Conservation (phyloP, 2,797 vertebrate species). For the Acipenser ruthenus region DNA sequence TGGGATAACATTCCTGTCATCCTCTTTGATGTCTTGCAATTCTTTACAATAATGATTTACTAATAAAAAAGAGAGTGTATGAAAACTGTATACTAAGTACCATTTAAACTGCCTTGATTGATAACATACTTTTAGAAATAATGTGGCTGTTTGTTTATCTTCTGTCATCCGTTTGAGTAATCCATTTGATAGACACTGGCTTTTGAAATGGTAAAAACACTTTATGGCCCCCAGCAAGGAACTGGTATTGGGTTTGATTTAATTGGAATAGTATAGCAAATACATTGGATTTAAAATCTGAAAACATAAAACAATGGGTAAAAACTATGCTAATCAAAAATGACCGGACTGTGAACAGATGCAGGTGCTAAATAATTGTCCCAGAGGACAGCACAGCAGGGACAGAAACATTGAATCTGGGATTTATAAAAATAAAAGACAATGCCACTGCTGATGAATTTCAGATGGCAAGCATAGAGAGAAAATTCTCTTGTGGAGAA, state of each 20-base stretch:
- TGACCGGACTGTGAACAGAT: slow-evolving; percentile 19
- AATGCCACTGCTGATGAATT: no score
- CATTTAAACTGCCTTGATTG: no score
- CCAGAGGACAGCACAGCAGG: slow-evolving; percentile 4
- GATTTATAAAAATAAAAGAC: no score
- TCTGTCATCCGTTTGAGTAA: not conserved
- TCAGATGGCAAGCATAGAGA: no score
- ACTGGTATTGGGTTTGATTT: slow-evolving; percentile 20
- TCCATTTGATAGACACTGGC: slow-evolving; percentile 15
- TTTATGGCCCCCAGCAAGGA: slow-evolving; percentile 16
- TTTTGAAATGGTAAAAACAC: slow-evolving; percentile 13
- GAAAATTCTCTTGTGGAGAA: no score
- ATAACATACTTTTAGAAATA: no score
- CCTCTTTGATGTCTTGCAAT: slow-evolving; percentile 1
- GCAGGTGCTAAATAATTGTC: slow-evolving; percentile 20
- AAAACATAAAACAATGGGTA: slow-evolving; percentile 13
- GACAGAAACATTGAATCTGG: no score
- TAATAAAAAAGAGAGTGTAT: not conserved
- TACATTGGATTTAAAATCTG: slow-evolving; percentile 6
- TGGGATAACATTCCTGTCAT: not conserved
- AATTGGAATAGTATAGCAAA: slow-evolving; percentile 27
- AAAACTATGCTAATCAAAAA: slow-evolving; percentile 28
- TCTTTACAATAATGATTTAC: not conserved
- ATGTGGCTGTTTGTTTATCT: no score
- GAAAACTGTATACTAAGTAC: not conserved